Base-by-base conservation (phyloP, 2,888 invertebrate genomes). In the Danaus chrysippus region DNA sequence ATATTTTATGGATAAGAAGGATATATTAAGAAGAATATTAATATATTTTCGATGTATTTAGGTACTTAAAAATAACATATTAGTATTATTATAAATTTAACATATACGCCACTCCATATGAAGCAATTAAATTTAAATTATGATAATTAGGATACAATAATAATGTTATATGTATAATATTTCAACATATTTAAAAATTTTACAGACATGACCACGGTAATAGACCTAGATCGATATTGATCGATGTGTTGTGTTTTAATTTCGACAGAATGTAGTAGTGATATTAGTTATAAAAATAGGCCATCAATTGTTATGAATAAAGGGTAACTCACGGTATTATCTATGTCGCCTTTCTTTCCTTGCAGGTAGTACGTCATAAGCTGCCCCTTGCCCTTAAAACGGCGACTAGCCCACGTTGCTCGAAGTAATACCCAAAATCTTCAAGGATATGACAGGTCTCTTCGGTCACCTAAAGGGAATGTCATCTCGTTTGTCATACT, bases 381-480 rank as follows among this genome's bases (percentile, higher is more conserved):
- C 81, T 98, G 96, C 12, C 99, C 99, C 87, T 99, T 99, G 71
- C 99, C 99, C 86, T 99, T 99, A 54, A n/a, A n/a, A 99, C 99
- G 52, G 96, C 95, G 12, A 99, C 98, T 65, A 98, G 91, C 6
- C 99, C 99, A 2, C 99, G 94, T 79, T 98, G 97, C 82, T 97
- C 97, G 83, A 99, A 98, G 68, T 94, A 95, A 85, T 97, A 99
- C 1, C 98, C 98, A 79, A 97, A 98, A 58, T 93, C 93, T 78
- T 96, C 94, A 23, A 99, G 92, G 69, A 99, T 98, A 71, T 94
- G 93, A 74, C 96, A 95, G 0, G 98, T 98, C 81, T 99, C 98
- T 80, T 98, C 97, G 0, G 98, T 98, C 34, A 99, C 98, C 97
- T 98, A 74, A 19, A 80, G 23, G 23, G 58, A 13, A 17, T n/a